Conservation (phyloP, 2,888 invertebrate species). For the Patella depressa region DNA sequence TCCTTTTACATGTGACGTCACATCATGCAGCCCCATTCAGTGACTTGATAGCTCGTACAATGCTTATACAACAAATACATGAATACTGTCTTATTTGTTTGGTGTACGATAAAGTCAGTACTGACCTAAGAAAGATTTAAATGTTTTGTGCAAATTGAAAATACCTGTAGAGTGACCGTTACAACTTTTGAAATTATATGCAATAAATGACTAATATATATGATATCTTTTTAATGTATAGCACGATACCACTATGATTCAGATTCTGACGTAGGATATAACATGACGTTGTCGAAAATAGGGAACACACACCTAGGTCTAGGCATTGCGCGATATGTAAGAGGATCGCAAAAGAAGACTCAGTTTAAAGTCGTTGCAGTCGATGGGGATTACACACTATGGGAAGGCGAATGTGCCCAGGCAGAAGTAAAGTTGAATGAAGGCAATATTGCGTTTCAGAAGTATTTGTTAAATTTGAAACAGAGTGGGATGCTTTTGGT, state of each 20-base stretch:
- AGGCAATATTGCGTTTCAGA: background rate
- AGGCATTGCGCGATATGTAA: background rate
- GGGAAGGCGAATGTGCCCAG: background rate
- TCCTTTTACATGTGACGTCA: too few relatives aligned
- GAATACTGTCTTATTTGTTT: too few relatives aligned
- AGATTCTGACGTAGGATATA: background rate
- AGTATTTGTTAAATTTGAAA: background rate
- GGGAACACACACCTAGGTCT: background rate
- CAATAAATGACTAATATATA: too few relatives aligned
- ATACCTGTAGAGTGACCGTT: too few relatives aligned
- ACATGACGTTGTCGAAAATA: background rate
- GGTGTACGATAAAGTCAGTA: too few relatives aligned
- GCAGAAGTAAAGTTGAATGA: background rate
- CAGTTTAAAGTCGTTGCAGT: background rate
- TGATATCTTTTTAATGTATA: constrained; percentile 55
- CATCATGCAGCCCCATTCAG: background rate
- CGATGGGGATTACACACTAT: constrained; percentile 3
- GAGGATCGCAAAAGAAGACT: background rate
- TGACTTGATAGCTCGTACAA: too few relatives aligned
- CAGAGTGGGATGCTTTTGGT: background rate
- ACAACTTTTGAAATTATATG: too few relatives aligned
- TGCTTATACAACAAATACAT: too few relatives aligned
- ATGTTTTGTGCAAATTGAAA: too few relatives aligned
- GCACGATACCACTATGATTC: constrained; percentile 79
- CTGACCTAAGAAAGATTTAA: too few relatives aligned